Conservation (phyloP, 2,113 vertebrate species). For the Meriones unguiculatus region DNA sequence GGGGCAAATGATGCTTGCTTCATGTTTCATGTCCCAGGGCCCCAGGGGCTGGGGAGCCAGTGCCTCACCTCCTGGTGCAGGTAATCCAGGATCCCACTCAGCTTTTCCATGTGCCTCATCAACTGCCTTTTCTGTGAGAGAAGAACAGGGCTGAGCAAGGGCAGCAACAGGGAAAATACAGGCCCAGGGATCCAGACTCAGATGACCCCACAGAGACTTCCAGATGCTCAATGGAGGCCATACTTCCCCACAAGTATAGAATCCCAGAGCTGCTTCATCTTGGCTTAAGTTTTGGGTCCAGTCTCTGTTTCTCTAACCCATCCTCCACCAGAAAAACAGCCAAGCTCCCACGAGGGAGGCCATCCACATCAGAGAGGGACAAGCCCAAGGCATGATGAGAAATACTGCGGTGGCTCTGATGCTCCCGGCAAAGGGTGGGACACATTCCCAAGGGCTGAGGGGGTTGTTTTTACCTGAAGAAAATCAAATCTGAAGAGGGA, state of each 20-base stretch:
- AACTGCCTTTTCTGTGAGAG: slow-evolving; percentile 75
- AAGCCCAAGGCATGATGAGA: background rate
- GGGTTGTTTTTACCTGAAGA: background rate
- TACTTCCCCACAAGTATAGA: background rate
- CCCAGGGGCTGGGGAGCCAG: fast-evolving
- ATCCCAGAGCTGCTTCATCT: background rate
- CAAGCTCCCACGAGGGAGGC: background rate
- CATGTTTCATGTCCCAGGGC: background rate
- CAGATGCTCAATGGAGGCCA: background rate
- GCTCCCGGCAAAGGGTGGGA: background rate
- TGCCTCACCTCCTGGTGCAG: slow-evolving; percentile 84
- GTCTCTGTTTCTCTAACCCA: background rate
- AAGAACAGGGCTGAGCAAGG: background rate
- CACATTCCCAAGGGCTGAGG: background rate
- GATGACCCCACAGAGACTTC: fast-evolving
- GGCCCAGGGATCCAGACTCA: background rate
- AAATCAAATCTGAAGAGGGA: background rate
- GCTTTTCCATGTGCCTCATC: slow-evolving; percentile 45
- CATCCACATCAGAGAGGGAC: background rate
- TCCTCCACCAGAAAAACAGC: background rate
- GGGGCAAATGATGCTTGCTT: background rate
- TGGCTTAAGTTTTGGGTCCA: background rate
- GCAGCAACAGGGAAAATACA: fast-evolving
- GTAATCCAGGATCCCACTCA: slow-evolving; percentile 83
- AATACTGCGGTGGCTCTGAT: background rate